Base-by-base conservation (phyloP, 2,113 vertebrate species). In the Jaculus jaculus region DNA sequence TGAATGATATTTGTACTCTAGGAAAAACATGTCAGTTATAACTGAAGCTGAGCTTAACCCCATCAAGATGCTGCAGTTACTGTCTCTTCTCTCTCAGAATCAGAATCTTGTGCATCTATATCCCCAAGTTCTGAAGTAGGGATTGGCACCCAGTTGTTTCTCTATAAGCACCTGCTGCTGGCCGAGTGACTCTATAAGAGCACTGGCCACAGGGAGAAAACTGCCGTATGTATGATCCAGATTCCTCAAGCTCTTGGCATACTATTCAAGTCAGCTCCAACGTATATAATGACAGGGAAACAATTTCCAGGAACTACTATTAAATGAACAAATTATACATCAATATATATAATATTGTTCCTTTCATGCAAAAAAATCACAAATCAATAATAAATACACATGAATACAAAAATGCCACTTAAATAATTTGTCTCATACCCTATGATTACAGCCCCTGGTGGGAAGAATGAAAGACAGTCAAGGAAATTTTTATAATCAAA, bases 361-460 rank as follows among this genome's bases (percentile, higher is more conserved):
- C 11, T 28, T 78, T 74, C 71, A 89, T n/a, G 17, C 60, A 72
- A 81, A 89, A 94, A 78, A 92, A 80, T 37, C 13, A 78, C 10
- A 54, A 72, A 42, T 81, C 65, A 66, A 54, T n/a, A 73, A 78
- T 60, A 73, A 47, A 16, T 58, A 60, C 20, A 10, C 72, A 21
- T 69, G 11, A 28, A 47, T 65, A 77, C 63, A 77, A 68, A 34
- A 90, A 47, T 42, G 69, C n/a, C 39, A 63, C 4, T 24, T 74
- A 71, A 74, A 47, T 85, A 63, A 87, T 69, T 75, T 61, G 28
- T 12, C 74, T n/a, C 17, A 87, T 30, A 54, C 37, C 30, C 34
- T 58, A 81, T 47, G 16, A 26, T 66, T 77, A 51, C 16, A 79
- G n/a, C 6, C 7, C 30, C 42, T 26, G n/a, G 7, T n/a, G 18